Percentiles rank a stretch among this genome's conserved stretches.
Conservation (phyloP, 2,888 invertebrate genomes). For the Ypsolopha scabrella region DNA sequence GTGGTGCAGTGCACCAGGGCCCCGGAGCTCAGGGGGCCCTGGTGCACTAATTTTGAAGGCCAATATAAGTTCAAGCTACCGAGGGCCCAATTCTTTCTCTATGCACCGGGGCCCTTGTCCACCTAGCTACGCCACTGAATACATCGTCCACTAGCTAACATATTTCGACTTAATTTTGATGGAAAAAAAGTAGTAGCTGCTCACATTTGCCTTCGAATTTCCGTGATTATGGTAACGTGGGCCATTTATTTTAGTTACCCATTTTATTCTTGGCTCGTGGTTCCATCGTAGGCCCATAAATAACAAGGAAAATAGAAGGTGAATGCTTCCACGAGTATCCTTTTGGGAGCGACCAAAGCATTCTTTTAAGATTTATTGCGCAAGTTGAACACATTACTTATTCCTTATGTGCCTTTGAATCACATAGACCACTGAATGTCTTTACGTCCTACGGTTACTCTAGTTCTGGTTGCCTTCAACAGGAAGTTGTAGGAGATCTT, state of each 20-base stretch:
- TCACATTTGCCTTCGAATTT: conserved; percentile 35
- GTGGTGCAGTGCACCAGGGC: too few species aligned
- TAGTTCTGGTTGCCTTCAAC: conserved; percentile 12
- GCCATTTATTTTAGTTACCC: conserved; percentile 64
- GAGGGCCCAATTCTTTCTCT: too few species aligned
- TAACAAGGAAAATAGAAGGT: conserved; percentile 68
- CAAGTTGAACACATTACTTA: conserved; percentile 67
- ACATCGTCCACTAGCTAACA: too few species aligned
- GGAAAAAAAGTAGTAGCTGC: conserved; percentile 26
- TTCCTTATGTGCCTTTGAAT: conserved; percentile 60
- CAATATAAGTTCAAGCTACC: too few species aligned
- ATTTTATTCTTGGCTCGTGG: conserved; percentile 64
- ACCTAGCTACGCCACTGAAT: too few species aligned
- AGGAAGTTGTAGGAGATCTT: neutral
- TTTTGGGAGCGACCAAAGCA: conserved; percentile 68
- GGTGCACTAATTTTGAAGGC: too few species aligned
- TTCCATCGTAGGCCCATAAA: conserved; percentile 67
- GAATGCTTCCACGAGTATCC: conserved; percentile 66
- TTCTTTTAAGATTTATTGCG: conserved; percentile 70
- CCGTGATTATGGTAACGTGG: conserved; percentile 56
- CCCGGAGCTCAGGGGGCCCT: too few species aligned
- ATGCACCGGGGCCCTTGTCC: too few species aligned
- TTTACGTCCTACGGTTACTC: conserved; percentile 15
- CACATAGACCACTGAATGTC: conserved; percentile 40
- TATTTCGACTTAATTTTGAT: conserved; percentile 42